Evolutionary conservation across 2,113 vertebrate species (phyloP), one percentile per base, ranked within the genome.

Genomic region (Leptobrachium ailaonicum): DNA sequence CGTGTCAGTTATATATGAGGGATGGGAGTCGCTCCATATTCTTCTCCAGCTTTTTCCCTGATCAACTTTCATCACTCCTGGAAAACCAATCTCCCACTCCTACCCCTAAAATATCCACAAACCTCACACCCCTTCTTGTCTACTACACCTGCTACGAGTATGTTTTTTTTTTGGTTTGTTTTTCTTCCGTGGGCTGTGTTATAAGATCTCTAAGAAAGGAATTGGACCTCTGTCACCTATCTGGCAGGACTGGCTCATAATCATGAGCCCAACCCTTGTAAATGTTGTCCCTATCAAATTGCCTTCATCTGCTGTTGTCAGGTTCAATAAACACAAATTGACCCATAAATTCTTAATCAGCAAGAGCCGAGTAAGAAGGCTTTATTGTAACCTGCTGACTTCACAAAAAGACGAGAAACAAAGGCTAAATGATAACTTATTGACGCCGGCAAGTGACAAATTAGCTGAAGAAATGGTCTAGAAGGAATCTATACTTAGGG

Each of bases 321-420:
- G 78, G 78, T 67, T 80, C 78, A 80, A 62, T 67, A 50, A 66
- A n/a, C 78, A 73, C 62, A 67, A 63, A 67, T 64, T 45, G 40
- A 67, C 60, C 64, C 58, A 80, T 80, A 32, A 80, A 80, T 80
- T 71, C 66, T 80, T 73, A 67, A 80, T 73, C 20, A 68, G 78
- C 50, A 60, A 66, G 45, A 53, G 56, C 69, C 56, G 71, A 73
- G 71, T 45, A 74, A 73, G 78, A 45, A 42, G 71, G 71, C 11
- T 74, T 62, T 47, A 80, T 73, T 80, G 77, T 80, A 80, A 67
- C 44, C 67, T 66, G 71, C 63, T 41, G 47, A 67, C 41, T 53
- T 56, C 32, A 73, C 77, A 79, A 71, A 64, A 71, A 47, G 47
- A 56, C 42, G 68, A 68, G 53, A 50, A 13, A 71, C 68, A 71